Percentiles rank a stretch among this genome's conserved stretches.
phyloP scores from a whole-genome alignment of 2,797 vertebrate genomes.

The Syncerus caffer region DNA sequence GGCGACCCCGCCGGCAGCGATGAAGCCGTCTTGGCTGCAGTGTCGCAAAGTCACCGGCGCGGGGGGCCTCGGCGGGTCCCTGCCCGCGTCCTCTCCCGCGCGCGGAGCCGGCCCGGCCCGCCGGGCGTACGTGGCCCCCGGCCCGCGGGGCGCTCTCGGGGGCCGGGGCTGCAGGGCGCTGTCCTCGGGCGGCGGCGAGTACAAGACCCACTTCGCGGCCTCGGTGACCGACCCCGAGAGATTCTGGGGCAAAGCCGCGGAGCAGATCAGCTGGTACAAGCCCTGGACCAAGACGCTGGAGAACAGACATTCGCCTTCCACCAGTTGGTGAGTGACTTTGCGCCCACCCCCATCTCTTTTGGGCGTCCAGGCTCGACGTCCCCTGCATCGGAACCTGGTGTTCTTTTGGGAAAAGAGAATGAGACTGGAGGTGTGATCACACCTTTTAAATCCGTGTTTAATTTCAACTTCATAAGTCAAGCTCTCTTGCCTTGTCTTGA shows the following conservation, averaged over 20 bases:
- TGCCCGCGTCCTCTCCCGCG: neutral
- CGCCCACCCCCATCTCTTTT: neutral
- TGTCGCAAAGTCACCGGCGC: constrained; percentile 60
- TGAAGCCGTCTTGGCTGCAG: constrained; percentile 66
- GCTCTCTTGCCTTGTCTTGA: neutral
- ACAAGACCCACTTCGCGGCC: constrained; percentile 82
- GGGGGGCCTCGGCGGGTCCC: neutral
- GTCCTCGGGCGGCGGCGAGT: constrained; percentile 56
- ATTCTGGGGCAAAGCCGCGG: constrained; percentile 87
- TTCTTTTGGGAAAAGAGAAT: neutral
- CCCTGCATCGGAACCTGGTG: neutral
- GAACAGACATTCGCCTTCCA: constrained; percentile 81
- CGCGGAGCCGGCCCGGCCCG: neutral
- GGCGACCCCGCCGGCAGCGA: neutral
- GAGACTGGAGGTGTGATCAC: neutral
- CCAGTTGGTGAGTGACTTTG: constrained; percentile 88
- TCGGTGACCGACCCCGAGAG: constrained; percentile 85
- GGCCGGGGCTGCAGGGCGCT: neutral
- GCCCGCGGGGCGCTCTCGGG: neutral
- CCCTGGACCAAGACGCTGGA: constrained; percentile 89
- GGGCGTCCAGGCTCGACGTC: neutral
- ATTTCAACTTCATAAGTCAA: neutral
- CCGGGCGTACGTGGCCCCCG: constrained; percentile 21
- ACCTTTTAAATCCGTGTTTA: neutral
- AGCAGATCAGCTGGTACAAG: constrained; percentile 88